Percentiles rank a stretch among this genome's conserved stretches.
Evolutionary conservation across 2,888 invertebrate species (phyloP).

Genomic region (Oxyteleia sp.): DNA sequence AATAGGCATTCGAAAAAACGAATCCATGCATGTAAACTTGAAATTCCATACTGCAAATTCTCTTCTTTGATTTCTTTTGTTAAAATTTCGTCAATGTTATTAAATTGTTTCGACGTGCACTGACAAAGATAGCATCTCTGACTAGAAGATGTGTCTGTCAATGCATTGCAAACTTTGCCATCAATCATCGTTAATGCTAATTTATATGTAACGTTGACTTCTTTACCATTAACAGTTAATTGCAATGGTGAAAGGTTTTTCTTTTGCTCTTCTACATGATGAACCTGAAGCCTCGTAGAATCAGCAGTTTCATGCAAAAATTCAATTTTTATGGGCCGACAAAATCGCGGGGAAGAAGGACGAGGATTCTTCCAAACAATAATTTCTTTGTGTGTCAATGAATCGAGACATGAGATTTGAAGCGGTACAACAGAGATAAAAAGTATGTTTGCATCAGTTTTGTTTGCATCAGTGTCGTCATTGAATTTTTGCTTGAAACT

Average conservation of each 20-base stretch:
- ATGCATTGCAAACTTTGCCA: conserved; percentile 73
- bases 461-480: conserved; percentile 27
- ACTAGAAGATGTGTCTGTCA: conserved; percentile 68
- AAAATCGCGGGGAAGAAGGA: conserved; percentile 52
- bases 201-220: conserved; percentile 57
- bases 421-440: conserved; percentile 71
- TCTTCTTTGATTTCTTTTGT: conserved; percentile 53
- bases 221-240: conserved; percentile 53
- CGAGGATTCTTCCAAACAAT: conserved; percentile 60
- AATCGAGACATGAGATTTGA: conserved; percentile 52
- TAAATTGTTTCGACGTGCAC: conserved; percentile 68
- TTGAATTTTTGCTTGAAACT: conserved; percentile 45
- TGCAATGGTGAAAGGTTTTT: conserved; percentile 39
- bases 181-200: conserved; percentile 69
- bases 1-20: conserved; percentile 62
- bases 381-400: conserved; percentile 19
- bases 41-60: conserved; percentile 75
- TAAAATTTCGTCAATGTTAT: conserved; percentile 60
- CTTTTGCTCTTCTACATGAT: conserved; percentile 48
- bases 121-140: conserved; percentile 71
- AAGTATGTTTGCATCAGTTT: conserved; percentile 49
- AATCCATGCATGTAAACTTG: conserved; percentile 79
- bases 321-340: conserved; percentile 36
- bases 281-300: conserved; percentile 38
- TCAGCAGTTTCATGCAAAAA: conserved; percentile 62